Conservation (phyloP, 1,140 invertebrate genomes). For the Zaprionus ghesquierei region DNA sequence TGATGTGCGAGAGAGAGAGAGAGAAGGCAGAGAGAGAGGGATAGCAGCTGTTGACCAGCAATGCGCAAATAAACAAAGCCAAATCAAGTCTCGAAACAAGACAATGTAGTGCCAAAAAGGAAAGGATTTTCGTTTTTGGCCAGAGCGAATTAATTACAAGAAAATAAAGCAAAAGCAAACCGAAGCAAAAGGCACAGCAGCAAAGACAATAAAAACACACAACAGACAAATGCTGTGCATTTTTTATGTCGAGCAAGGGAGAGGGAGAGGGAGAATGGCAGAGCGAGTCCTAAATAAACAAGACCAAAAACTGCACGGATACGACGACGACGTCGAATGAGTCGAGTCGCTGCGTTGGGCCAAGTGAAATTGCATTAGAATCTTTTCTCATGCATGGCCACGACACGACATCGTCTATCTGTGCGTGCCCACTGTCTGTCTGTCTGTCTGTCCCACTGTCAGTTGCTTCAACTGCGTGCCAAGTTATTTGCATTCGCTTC, state of each 20-base stretch:
- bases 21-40: neutral
- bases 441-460: neutral
- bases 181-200: slow-evolving; percentile 41
- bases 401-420: slow-evolving; percentile 17
- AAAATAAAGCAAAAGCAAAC: slow-evolving; percentile 36
- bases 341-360: slow-evolving; percentile 9
- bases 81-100: slow-evolving; percentile 39
- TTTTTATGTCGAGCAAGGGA: slow-evolving; percentile 56
- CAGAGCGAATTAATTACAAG: slow-evolving; percentile 65
- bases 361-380: slow-evolving; percentile 75
- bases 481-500: slow-evolving; percentile 75
- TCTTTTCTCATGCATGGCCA: slow-evolving; percentile 72
- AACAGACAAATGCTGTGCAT: slow-evolving; percentile 60
- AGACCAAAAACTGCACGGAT: slow-evolving; percentile 71
- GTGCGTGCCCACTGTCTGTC: neutral
- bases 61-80: slow-evolving; percentile 50
- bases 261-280: no score
- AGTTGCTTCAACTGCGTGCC: slow-evolving; percentile 55
- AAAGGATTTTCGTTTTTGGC: slow-evolving; percentile 40
- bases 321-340: slow-evolving; percentile 35
- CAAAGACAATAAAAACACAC: slow-evolving; percentile 50
- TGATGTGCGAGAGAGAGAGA: slow-evolving; percentile 28
- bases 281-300: slow-evolving; percentile 73
- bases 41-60: slow-evolving; percentile 21
- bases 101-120: slow-evolving; percentile 39